Conservation (phyloP, 2,797 vertebrate species). For the Carcharodon carcharias region DNA sequence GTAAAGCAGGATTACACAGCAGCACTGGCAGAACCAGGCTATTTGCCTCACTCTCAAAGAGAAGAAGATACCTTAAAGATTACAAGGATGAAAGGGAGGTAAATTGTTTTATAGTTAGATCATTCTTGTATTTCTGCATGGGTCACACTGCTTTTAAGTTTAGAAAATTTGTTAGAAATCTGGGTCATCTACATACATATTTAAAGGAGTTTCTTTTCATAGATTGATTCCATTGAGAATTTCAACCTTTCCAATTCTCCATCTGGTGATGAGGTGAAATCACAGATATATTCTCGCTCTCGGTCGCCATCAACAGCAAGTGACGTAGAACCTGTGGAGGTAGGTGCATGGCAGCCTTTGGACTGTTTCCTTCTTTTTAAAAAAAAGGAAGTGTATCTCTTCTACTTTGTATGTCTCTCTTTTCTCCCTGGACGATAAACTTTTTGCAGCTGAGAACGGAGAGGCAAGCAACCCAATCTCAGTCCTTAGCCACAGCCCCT, state of each 20-base stretch:
- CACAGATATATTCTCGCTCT: conserved; percentile 73
- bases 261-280: conserved; percentile 74
- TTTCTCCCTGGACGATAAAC: background rate
- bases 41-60: background rate
- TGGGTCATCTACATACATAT: background rate
- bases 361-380: too few relatives aligned
- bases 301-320: conserved; percentile 81
- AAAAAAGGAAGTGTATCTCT: too few relatives aligned
- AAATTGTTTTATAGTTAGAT: background rate
- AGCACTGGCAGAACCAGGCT: background rate
- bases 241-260: conserved; percentile 81
- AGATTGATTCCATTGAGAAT: conserved; percentile 84
- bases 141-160: background rate
- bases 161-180: background rate
- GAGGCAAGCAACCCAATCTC: background rate
- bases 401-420: background rate
- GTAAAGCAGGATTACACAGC: background rate
- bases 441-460: background rate
- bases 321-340: conserved; percentile 81
- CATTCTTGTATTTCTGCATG: background rate
- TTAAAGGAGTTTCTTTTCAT: conserved; percentile 41
- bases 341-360: conserved; percentile 44
- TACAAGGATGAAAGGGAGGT: background rate
- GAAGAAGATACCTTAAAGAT: background rate
- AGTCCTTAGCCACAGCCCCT: background rate